Evolutionary conservation across 2,797 vertebrate species (phyloP), one percentile per base, ranked within the genome.

Genomic region (Sebastes nivosus): DNA sequence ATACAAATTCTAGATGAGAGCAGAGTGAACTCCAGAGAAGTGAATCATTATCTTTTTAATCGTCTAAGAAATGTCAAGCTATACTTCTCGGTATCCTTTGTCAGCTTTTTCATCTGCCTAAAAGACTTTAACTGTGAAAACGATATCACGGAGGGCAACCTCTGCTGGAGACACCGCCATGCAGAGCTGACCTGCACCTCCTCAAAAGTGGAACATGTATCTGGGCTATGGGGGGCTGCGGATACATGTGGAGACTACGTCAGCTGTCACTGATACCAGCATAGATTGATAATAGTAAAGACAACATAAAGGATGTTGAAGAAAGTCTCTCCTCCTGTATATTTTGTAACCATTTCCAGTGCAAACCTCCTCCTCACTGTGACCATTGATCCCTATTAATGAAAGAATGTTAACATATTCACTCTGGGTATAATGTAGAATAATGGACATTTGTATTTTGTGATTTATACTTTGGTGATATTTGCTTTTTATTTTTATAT

Each of bases 11-110:
- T 36, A 57, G 38, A 68, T 34, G 67, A 16, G 38, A 29, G 30
- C 20, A 30, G 50, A 36, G n/a, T 32, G 38, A 66, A 55, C 38
- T 54, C 25, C 3, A 27, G 46, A 50, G n/a, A 57, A 70, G 22
- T 20, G 1, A 61, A 46, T 38, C 61, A 72, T 57, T 59, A 46
- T 34, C n/a, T 57, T 83, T 66, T 29, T 68, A 79, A 72, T 54
- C 4, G 34, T 72, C n/a, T 42, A 4, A 38, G 32, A 75, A 75
- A 75, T 71, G 38, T 71, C 67, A 60, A 52, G 16, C 25, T 61
- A 38, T 38, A 12, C 6, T 57, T 58, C 16, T 36, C 42, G 18
- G 22, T 32, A 29, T 68, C 29, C 55, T 27, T 69, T 58, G 32
- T 76, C 16, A 34, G 18, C 27, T n/a, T 61, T 60, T 30, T 7